Percentiles rank a stretch among this genome's conserved stretches.
Evolutionary conservation across 2,888 invertebrate species (phyloP).

Genomic region (Caenorhabditis sulstoni): DNA sequence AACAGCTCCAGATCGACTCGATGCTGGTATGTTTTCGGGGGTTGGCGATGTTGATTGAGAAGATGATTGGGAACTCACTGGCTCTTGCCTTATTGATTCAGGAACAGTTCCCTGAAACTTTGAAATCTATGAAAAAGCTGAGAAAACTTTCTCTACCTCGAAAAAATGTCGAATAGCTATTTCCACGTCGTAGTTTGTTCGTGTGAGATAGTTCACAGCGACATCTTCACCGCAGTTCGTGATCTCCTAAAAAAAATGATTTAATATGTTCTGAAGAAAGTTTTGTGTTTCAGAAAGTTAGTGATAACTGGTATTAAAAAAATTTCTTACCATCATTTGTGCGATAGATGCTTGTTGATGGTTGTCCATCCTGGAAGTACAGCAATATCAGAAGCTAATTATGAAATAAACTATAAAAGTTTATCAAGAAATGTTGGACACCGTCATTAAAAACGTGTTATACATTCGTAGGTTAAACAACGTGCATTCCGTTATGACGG

Average conservation of each 20-base stretch:
- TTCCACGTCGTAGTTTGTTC: conserved; percentile 47
- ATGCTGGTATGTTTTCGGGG: neutral
- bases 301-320: too few relatives aligned
- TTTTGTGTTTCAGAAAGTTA: too few relatives aligned
- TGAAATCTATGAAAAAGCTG: neutral
- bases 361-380: conserved; percentile 49
- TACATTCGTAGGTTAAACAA: neutral
- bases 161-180: conserved; percentile 52
- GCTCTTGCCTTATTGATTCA: conserved; percentile 3
- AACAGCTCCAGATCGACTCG: neutral
- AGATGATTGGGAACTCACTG: conserved; percentile 3
- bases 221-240: conserved; percentile 34
- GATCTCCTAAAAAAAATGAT: conserved; percentile 40
- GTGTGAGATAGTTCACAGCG: conserved; percentile 29
- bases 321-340: conserved; percentile 55
- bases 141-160: conserved; percentile 27
- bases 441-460: conserved; percentile 11
- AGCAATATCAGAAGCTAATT: too few relatives aligned
- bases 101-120: conserved; percentile 40
- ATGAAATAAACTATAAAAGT: too few relatives aligned
- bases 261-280: too few relatives aligned
- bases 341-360: conserved; percentile 8
- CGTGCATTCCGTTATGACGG: conserved; percentile 14
- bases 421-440: too few relatives aligned
- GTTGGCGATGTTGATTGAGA: neutral